phyloP scores from a whole-genome alignment of 2,797 vertebrate genomes.

The Florisuga fusca region DNA sequence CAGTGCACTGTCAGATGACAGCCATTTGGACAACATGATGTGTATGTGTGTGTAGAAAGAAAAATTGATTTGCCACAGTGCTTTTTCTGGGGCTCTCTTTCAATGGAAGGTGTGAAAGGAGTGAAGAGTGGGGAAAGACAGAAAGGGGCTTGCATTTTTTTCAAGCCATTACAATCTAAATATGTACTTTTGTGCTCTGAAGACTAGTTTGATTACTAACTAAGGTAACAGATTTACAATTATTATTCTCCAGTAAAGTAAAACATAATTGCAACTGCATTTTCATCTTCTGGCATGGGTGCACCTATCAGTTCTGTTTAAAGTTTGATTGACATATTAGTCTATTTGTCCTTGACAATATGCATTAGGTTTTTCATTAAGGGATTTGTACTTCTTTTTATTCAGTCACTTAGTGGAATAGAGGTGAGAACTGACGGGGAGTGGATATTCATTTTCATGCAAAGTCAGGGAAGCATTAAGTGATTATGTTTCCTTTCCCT shows the following conservation, averaged over 20 bases:
- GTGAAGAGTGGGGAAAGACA: background rate
- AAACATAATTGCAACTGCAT: constrained; percentile 69
- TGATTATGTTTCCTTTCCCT: constrained; percentile 77
- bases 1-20: background rate
- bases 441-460: constrained; percentile 76
- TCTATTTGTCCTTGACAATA: constrained; percentile 77
- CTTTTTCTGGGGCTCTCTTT: constrained; percentile 23
- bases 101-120: background rate
- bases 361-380: constrained; percentile 68
- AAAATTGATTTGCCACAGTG: constrained; percentile 33
- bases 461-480: constrained; percentile 76
- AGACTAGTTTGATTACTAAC: constrained; percentile 66
- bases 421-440: constrained; percentile 78
- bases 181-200: constrained; percentile 37
- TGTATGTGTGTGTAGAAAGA: background rate
- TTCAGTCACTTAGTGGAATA: constrained; percentile 67
- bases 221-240: constrained; percentile 66
- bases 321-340: constrained; percentile 71
- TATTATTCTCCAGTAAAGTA: constrained; percentile 67
- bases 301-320: constrained; percentile 57
- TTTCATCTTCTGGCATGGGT: constrained; percentile 65
- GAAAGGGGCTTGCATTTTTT: background rate
- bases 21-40: constrained; percentile 35
- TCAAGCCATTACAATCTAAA: constrained; percentile 48
- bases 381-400: constrained; percentile 70